Conservation (phyloP, 2,113 vertebrate genomes). For the Mormyrus lacerda region DNA sequence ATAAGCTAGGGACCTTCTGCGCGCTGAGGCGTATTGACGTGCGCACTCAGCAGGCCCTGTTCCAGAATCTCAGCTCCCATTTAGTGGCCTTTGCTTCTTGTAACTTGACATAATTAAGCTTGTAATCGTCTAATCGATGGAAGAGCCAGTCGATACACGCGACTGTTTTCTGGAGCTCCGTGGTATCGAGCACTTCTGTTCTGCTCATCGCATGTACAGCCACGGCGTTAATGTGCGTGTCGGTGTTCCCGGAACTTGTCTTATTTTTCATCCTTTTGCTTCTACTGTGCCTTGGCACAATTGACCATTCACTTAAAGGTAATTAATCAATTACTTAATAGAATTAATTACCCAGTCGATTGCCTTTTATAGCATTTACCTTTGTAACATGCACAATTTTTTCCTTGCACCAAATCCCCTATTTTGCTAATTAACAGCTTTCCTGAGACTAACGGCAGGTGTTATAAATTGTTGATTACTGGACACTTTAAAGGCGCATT, state of each 20-base stretch:
- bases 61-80: not conserved
- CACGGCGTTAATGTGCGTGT: not conserved
- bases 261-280: not conserved
- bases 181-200: not conserved
- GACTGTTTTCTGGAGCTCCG: not conserved
- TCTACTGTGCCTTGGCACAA: not conserved
- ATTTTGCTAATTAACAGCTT: slow-evolving; percentile 7
- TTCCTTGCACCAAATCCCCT: not conserved
- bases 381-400: not conserved
- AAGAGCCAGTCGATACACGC: not conserved
- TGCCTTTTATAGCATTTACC: not conserved
- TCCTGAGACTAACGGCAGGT: not conserved
- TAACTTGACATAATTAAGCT: slow-evolving; percentile 19
- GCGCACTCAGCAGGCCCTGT: not conserved
- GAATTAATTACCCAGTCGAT: not conserved
- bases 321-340: slow-evolving; percentile 15
- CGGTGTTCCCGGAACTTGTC: not conserved
- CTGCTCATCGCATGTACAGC: not conserved
- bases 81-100: slow-evolving; percentile 2
- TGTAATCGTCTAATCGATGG: slow-evolving; percentile 11
- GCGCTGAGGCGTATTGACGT: not conserved
- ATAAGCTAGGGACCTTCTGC: not conserved
- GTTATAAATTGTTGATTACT: slow-evolving; percentile 7
- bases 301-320: slow-evolving; percentile 6
- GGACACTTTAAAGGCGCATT: not conserved